A percentile compares a stretch with the other conserved stretches of the same genome.
phyloP scores from a whole-genome alignment of 2,113 vertebrate species.

The Oreochromis niloticus region DNA sequence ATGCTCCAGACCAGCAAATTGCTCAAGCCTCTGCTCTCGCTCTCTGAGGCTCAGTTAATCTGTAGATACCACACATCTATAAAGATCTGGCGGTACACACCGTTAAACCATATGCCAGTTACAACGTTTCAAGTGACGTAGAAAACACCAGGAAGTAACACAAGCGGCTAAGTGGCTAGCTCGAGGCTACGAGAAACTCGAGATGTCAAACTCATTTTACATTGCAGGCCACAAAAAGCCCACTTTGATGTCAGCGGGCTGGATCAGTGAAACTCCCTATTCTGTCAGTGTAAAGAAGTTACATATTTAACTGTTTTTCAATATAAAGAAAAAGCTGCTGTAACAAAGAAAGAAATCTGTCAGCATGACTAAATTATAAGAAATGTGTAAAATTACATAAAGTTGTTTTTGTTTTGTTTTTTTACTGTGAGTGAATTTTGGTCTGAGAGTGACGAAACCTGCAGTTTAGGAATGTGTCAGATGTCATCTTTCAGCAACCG shows the following conservation, averaged over 20 bases:
- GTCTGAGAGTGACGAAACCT: neutral
- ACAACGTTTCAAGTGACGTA: neutral
- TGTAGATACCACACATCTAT: neutral
- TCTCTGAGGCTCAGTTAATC: neutral
- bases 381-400: neutral
- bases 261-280: neutral
- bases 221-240: neutral
- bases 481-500: neutral
- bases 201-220: neutral
- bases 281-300: neutral
- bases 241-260: neutral
- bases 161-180: neutral
- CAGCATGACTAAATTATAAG: neutral
- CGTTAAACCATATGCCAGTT: neutral
- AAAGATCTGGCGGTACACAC: too few relatives aligned
- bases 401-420: neutral
- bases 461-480: neutral
- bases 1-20: neutral
- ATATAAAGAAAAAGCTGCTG: neutral
- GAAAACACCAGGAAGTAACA: neutral
- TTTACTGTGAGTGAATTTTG: neutral
- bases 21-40: fast-evolving
- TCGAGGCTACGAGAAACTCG: neutral
- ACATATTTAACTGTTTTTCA: neutral
- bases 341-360: neutral